These are phyloP conservation scores for Anarhynchus alexandrinus DNA, from an alignment of 2,113 vertebrate genomes.

Conservation along the genomic window DNA sequence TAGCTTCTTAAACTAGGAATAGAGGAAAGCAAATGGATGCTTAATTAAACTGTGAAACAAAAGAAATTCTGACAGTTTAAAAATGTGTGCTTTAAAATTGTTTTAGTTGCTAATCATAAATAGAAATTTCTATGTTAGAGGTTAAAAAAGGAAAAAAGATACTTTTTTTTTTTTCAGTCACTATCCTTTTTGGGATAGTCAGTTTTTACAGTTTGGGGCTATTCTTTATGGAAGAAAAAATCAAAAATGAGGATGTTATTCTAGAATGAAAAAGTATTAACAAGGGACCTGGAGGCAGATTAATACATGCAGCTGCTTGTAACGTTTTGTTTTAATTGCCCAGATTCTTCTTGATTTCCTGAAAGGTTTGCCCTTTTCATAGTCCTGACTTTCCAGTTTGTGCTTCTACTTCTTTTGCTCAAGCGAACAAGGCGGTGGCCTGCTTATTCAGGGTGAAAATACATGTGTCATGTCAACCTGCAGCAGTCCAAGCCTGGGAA, in stretches of 20 bases:
- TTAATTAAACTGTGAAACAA: background rate
- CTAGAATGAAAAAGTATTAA: background rate
- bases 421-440: background rate
- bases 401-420: background rate
- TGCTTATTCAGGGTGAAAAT: background rate
- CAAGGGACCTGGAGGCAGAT: background rate
- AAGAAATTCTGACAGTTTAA: background rate
- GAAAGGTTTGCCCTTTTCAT: background rate
- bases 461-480: background rate
- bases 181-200: background rate
- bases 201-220: background rate
- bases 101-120: background rate
- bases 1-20: background rate
- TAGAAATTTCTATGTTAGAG: background rate
- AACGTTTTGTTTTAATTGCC: background rate
- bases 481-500: background rate
- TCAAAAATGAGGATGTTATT: background rate
- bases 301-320: background rate
- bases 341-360: background rate
- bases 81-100: background rate
- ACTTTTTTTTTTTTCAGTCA: background rate
- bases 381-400: background rate
- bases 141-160: background rate
- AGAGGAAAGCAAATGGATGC: background rate
- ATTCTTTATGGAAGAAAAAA: background rate